Evolutionary conservation across 2,888 invertebrate species (phyloP).

Genomic region (Alcis repandata): DNA sequence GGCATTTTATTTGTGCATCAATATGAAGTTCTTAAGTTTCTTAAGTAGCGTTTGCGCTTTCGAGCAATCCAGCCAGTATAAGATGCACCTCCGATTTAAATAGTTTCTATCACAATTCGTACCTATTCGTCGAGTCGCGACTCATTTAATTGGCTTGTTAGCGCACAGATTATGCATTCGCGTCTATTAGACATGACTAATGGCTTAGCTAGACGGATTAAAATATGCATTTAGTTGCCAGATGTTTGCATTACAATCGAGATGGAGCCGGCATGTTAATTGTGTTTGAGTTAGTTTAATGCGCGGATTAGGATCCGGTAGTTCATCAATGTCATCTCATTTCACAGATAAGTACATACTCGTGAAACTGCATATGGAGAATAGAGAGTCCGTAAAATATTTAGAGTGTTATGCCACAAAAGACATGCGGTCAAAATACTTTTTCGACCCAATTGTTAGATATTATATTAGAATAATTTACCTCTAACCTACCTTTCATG

Average conservation of each 20-base stretch:
- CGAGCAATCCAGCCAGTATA: too few species aligned
- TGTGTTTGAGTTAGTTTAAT: conserved; percentile 6
- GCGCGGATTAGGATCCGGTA: neutral
- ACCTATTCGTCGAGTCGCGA: conserved; percentile 20
- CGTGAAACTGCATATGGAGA: too few species aligned
- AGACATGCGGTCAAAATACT: too few species aligned
- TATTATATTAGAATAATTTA: neutral
- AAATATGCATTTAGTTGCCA: conserved; percentile 33
- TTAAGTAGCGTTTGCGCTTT: too few species aligned
- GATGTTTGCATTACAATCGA: conserved; percentile 29
- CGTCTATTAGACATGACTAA: conserved; percentile 31
- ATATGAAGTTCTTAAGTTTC: too few species aligned
- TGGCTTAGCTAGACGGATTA: conserved; percentile 30
- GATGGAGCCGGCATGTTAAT: conserved; percentile 14
- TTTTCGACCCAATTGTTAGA: neutral
- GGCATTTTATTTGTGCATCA: too few species aligned
- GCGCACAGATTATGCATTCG: conserved; percentile 39
- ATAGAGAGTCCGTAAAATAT: too few species aligned
- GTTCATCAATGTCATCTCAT: neutral
- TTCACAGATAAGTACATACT: too few species aligned
- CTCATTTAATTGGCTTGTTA: conserved; percentile 53
- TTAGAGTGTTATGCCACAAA: too few species aligned
- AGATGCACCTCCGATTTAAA: neutral
- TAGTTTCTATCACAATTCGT: conserved; percentile 3
- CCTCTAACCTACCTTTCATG: neutral